Conservation (phyloP, 2,888 invertebrate genomes). For the Hydriomena furcata region DNA sequence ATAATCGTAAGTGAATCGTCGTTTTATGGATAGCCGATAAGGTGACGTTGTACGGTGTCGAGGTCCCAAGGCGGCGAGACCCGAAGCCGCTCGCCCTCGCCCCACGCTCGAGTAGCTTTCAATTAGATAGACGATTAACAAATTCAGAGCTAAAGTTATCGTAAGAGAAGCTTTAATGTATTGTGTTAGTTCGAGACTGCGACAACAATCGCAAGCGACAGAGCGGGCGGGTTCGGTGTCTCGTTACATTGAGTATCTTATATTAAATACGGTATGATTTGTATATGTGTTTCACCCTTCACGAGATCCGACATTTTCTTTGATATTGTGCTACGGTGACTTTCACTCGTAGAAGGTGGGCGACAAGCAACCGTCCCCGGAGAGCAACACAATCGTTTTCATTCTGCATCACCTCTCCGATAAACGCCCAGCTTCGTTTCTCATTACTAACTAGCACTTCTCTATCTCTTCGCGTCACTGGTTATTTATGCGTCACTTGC, state of each 20-base stretch:
- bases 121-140: slow-evolving; percentile 81
- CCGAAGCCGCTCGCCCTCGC: slow-evolving; percentile 53
- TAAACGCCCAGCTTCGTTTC: slow-evolving; percentile 65
- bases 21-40: slow-evolving; percentile 62
- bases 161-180: slow-evolving; percentile 77
- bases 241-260: slow-evolving; percentile 40
- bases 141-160: slow-evolving; percentile 70
- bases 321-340: slow-evolving; percentile 26
- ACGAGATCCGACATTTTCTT: slow-evolving; percentile 18
- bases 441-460: slow-evolving; percentile 26
- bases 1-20: slow-evolving; percentile 60
- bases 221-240: slow-evolving; percentile 60
- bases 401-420: slow-evolving; percentile 71
- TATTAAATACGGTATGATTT: slow-evolving; percentile 27
- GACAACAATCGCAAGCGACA: slow-evolving; percentile 42
- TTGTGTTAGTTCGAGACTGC: slow-evolving; percentile 61
- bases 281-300: slow-evolving; percentile 8
- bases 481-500: not conserved
- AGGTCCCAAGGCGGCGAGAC: slow-evolving; percentile 53
- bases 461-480: not conserved
- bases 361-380: slow-evolving; percentile 75
- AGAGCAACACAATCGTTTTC: slow-evolving; percentile 60
- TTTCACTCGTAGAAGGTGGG: slow-evolving; percentile 48
- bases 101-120: slow-evolving; percentile 70
- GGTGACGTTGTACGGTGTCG: slow-evolving; percentile 61